Base-by-base conservation (phyloP, 2,113 vertebrate species). In the Pteruthius melanotis region DNA sequence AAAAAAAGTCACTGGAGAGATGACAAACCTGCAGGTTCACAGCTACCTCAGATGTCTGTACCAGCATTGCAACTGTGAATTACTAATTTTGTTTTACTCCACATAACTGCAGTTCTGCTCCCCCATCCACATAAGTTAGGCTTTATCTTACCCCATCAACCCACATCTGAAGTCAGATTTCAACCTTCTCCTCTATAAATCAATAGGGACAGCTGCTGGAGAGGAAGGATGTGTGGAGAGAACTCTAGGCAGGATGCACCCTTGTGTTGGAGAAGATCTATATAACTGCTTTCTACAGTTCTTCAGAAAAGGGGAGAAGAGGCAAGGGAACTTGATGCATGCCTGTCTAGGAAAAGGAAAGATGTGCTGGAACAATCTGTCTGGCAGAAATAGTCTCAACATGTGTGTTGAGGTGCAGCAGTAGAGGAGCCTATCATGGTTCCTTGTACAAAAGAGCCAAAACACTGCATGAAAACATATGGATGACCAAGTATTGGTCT, bases 41-140 rank as follows among this genome's bases (percentile, higher is more conserved):
- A 75, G 56, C 19, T n/a, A 85, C 52, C 39, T 91, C 77, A 82
- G 49, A 19, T 52, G 56, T 23, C 66, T 71, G 22, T 31, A 42
- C 39, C 49, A 56, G 77, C 18, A 76, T 7, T 45, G 28, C 18
- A 37, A 26, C 10, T 76, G 30, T 47, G 77, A 72, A 57, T 49
- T 40, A 60, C 7, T 49, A 8, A 24, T 45, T 69, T 83, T 60
- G 69, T 76, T 93, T 79, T 39, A 77, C 8, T 81, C 11, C 50
- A 19, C 5, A 35, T 65, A 33, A 30, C 42, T 47, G 78, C 64
- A 31, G 33, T 71, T 90, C 42, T 78, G 42, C 52, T 87, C 24
- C 37, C 16, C 14, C 1, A 0, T 21, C 37, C 77, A 60, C 6
- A 2, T 40, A 64, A 75, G 2, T n/a, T 65, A 45, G 23, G 8